phyloP scores from a whole-genome alignment of 2,888 invertebrate genomes.

The Sarcophaga caerulescens region DNA sequence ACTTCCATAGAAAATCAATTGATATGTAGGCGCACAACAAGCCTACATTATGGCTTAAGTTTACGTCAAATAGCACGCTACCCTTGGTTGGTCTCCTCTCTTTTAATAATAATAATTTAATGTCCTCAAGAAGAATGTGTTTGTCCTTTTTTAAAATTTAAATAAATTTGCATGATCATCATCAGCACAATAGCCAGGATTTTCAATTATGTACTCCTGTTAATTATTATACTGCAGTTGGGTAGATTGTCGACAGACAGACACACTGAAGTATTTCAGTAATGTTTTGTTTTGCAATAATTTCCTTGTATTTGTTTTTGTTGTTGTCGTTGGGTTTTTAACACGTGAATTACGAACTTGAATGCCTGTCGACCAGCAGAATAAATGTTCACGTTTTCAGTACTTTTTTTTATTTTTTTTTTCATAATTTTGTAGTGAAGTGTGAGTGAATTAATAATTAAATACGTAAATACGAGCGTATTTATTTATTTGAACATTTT shows the following conservation, averaged over 20 bases:
- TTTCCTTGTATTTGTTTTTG: no score
- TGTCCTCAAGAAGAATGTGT: no score
- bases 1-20: no score
- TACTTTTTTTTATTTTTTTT: background rate
- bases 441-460: background rate
- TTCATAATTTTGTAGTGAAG: background rate
- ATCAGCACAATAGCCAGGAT: background rate
- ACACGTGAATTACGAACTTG: background rate
- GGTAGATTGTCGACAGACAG: background rate
- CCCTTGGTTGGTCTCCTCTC: no score
- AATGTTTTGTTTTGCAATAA: background rate
- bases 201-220: background rate
- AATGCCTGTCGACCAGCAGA: background rate
- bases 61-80: no score
- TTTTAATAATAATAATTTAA: no score
- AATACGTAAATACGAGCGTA: background rate
- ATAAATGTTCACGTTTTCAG: constrained; percentile 36
- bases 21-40: no score
- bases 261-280: background rate
- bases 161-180: no score
- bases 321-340: background rate
- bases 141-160: no score
- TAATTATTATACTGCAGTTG: background rate
- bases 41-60: no score
- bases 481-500: no score